Conservation (phyloP, 35 echinoderm and acorn worm species). For the Ptychodera flava region DNA sequence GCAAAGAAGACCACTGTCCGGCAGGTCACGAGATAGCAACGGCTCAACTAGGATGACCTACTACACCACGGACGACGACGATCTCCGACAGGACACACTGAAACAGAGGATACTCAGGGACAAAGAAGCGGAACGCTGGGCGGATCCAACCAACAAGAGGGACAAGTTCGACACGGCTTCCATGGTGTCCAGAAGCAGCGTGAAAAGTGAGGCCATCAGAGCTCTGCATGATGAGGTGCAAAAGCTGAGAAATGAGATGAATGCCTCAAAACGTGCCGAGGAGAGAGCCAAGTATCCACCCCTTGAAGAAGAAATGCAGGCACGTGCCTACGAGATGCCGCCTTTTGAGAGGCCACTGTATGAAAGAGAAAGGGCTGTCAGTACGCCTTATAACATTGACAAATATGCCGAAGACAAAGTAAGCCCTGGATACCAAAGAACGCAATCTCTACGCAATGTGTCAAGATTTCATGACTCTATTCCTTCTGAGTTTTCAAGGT, state of each 20-base stretch:
- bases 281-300: not conserved
- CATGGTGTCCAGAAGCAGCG: slow-evolving; percentile 55
- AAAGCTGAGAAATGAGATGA: slow-evolving; percentile 32
- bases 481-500: not conserved
- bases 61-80: not conserved
- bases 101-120: slow-evolving; percentile 4
- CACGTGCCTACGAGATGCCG: not conserved
- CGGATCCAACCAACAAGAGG: not conserved
- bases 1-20: not conserved
- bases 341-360: not conserved
- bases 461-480: not conserved
- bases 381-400: not conserved
- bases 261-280: not conserved
- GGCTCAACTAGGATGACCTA: not conserved
- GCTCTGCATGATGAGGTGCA: slow-evolving; percentile 52
- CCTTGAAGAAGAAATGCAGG: not conserved
- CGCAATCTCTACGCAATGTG: not conserved
- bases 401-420: not conserved
- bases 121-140: not conserved
- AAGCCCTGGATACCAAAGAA: not conserved
- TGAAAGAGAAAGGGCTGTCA: not conserved
- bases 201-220: slow-evolving; percentile 39
- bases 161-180: slow-evolving; percentile 29
- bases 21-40: not conserved
- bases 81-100: not conserved